These are phyloP conservation scores for Ostrea denselamellosa DNA, from an alignment of 1,140 invertebrate genomes.

Conservation along the genomic window DNA sequence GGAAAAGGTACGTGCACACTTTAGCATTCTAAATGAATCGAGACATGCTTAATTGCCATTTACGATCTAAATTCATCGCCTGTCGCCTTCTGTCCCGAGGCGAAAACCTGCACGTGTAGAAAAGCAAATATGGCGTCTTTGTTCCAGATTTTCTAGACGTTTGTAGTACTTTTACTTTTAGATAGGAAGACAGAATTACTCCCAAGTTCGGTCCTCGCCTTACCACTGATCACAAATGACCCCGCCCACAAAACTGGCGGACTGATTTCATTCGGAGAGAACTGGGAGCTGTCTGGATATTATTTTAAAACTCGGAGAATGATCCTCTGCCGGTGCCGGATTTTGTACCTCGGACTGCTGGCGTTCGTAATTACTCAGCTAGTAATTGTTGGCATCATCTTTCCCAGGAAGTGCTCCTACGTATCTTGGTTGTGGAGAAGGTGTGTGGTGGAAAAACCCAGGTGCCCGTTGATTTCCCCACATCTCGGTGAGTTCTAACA, in stretches of 20 bases:
- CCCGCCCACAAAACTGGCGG: neutral
- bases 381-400: neutral
- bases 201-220: neutral
- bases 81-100: no score
- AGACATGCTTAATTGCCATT: no score
- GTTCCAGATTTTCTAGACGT: no score
- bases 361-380: neutral
- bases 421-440: neutral
- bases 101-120: no score
- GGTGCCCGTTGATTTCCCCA: slow-evolving; percentile 39
- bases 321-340: neutral
- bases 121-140: no score
- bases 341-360: neutral
- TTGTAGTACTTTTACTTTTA: neutral
- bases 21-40: no score
- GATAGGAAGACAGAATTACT: neutral
- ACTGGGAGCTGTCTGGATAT: no score
- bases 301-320: neutral
- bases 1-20: no score
- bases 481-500: slow-evolving; percentile 30
- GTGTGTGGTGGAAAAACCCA: neutral
- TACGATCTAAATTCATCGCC: no score
- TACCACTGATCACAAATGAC: neutral
- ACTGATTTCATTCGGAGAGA: no score
- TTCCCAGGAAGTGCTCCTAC: slow-evolving; percentile 23